Percentiles rank a stretch among this genome's conserved stretches.
These are phyloP conservation scores for Mobula hypostoma DNA, from an alignment of 2,113 vertebrate genomes.

Conservation along the genomic window DNA sequence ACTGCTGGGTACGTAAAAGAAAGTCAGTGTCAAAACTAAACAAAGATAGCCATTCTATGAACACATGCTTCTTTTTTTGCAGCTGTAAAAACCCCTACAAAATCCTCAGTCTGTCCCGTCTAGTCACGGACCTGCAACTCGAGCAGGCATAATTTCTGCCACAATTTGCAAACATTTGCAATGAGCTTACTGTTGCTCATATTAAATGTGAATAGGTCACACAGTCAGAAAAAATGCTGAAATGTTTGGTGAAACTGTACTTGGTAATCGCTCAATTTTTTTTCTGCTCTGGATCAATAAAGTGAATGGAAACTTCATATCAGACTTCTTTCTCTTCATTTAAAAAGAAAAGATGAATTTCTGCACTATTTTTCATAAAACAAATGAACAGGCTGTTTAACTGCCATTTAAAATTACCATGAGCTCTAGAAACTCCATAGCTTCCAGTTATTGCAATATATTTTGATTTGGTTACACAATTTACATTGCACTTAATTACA, in stretches of 20 bases:
- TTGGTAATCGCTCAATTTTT: constrained; percentile 27
- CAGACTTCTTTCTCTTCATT: not conserved
- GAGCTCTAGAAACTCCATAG: not conserved
- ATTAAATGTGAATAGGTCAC: constrained; percentile 66
- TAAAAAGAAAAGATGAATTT: not conserved
- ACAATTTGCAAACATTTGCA: constrained; percentile 91
- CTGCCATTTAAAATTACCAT: not conserved
- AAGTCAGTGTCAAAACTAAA: constrained; percentile 74
- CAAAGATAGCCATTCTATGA: constrained; percentile 73
- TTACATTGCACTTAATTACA: not conserved
- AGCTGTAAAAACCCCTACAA: constrained; percentile 86
- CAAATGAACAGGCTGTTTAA: not conserved
- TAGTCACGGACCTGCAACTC: constrained; percentile 89
- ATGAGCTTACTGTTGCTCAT: constrained; percentile 68
- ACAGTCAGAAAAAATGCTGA: constrained; percentile 43
- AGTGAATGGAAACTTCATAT: not conserved
- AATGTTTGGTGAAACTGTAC: constrained; percentile 17
- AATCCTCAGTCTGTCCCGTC: constrained; percentile 87
- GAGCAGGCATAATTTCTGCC: constrained; percentile 75
- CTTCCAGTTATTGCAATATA: not conserved
- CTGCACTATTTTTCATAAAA: not conserved
- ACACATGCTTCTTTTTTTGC: constrained; percentile 93
- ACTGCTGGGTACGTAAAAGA: constrained; percentile 65
- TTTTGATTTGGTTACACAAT: not conserved
- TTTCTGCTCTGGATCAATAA: constrained; percentile 28